Base-by-base conservation (phyloP, 2,113 vertebrate genomes). In the Cairina moschata region DNA sequence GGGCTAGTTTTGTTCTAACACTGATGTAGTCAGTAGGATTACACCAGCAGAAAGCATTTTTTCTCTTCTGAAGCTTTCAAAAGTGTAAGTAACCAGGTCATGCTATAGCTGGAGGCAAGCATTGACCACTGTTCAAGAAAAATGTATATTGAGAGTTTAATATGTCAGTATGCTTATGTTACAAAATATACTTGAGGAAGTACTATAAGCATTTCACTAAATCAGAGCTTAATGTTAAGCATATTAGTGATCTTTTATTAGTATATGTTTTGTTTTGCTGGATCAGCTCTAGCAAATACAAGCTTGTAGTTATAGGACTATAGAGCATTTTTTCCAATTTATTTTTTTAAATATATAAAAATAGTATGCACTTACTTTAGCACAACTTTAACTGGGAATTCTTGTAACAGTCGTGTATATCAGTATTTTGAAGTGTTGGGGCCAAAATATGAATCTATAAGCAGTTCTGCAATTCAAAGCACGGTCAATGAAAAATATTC, bases 211-310 rank as follows among this genome's bases (percentile, higher is more conserved):
- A 89, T 87, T 79, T 72, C 58, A 54, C 34, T 89, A 72, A 91
- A 81, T 32, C 75, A 65, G 60, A 84, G 81, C 81, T 97, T 96
- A 89, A 87, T 76, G 77, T 56, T 96, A 95, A 97, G 90, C 83
- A 73, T 84, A 95, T 95, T 94, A 94, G 8, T 40, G 40, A 48
- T 91, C 58, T 58, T 93, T 62, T 68, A 93, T 93, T 92, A 91
- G 90, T 68, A 56, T 40, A 85, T 58, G 36, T 92, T 96, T 82
- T 68, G 42, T 88, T 95, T 66, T 89, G 86, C 88, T 90, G 54
- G 50, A 76, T 89, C 79, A 89, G 74, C 86, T 88, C 58, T 86
- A 59, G 44, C 72, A 62, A 79, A 28, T 8, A 44, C 54, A 84
- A 78, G 60, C 77, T 63, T 92, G n/a, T 79, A 18, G 28, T 60